Percentiles rank a stretch among this genome's conserved stretches.
Evolutionary conservation across 1,140 invertebrate species (phyloP).

Genomic region (Polypedilum pembai): DNA sequence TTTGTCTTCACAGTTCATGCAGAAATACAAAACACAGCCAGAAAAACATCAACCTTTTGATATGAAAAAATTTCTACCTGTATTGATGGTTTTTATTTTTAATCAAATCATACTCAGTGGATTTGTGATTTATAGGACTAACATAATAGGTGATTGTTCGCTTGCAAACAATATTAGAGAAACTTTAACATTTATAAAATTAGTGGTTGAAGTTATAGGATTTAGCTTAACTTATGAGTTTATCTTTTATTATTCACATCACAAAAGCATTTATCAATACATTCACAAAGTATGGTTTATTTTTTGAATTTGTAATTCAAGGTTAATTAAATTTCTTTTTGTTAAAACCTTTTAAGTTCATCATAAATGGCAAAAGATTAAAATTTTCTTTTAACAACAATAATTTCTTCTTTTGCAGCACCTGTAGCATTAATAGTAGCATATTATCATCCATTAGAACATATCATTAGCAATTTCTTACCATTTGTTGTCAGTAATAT

Average conservation of each 20-base stretch:
- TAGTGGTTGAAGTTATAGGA: slow-evolving; percentile 61
- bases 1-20: too few species aligned
- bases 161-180: slow-evolving; percentile 46
- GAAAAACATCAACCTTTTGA: slow-evolving; percentile 69
- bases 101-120: slow-evolving; percentile 60
- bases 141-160: slow-evolving; percentile 49
- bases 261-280: slow-evolving; percentile 63
- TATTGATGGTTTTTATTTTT: slow-evolving; percentile 61
- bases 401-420: too few species aligned
- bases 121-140: slow-evolving; percentile 54
- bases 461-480: slow-evolving; percentile 72
- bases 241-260: slow-evolving; percentile 79
- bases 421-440: slow-evolving; percentile 71
- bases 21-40: slow-evolving; percentile 73
- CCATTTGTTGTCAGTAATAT: slow-evolving; percentile 69
- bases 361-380: not conserved
- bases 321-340: not conserved
- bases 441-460: slow-evolving; percentile 81
- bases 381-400: too few species aligned
- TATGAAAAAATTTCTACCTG: slow-evolving; percentile 47
- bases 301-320: slow-evolving; percentile 56
- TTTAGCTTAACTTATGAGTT: slow-evolving; percentile 72
- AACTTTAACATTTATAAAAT: slow-evolving; percentile 70
- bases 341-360: not conserved
- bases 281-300: slow-evolving; percentile 82